Conservation (phyloP, 2,888 invertebrate species). For the Cephonodes hylas region DNA sequence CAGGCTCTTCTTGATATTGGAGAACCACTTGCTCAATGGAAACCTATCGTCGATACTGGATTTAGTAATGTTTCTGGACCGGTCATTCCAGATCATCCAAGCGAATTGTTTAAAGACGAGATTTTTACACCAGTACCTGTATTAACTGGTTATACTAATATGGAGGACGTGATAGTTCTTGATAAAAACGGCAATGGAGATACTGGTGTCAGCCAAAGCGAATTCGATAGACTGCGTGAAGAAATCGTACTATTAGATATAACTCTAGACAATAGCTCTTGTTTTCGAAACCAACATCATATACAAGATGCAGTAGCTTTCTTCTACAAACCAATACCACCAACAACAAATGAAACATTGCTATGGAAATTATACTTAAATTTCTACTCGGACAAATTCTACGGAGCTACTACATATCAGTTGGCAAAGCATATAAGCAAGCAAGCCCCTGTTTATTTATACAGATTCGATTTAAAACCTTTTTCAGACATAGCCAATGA, state of each 20-base stretch:
- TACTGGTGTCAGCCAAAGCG: conserved; percentile 80
- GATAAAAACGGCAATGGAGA: conserved; percentile 81
- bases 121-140: conserved; percentile 85
- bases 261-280: conserved; percentile 78
- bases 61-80: conserved; percentile 84
- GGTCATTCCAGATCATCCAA: conserved; percentile 86
- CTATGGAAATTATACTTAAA: conserved; percentile 85
- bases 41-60: conserved; percentile 88
- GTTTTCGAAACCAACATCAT: conserved; percentile 83
- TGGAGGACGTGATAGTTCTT: conserved; percentile 88
- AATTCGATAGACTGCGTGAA: conserved; percentile 83
- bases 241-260: conserved; percentile 84
- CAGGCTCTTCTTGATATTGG: conserved; percentile 82
- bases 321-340: conserved; percentile 86
- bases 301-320: conserved; percentile 88
- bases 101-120: conserved; percentile 81
- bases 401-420: conserved; percentile 86
- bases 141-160: conserved; percentile 89
- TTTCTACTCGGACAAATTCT: conserved; percentile 88
- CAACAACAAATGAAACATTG: conserved; percentile 81
- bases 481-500: conserved; percentile 83
- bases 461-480: conserved; percentile 89
- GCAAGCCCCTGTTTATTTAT: conserved; percentile 83
- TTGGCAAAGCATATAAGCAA: conserved; percentile 84
- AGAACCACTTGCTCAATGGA: conserved; percentile 84